A percentile compares a stretch with the other conserved stretches of the same genome.
Evolutionary conservation across 1,140 invertebrate species (phyloP).

Genomic region (Lucilia cuprina): DNA sequence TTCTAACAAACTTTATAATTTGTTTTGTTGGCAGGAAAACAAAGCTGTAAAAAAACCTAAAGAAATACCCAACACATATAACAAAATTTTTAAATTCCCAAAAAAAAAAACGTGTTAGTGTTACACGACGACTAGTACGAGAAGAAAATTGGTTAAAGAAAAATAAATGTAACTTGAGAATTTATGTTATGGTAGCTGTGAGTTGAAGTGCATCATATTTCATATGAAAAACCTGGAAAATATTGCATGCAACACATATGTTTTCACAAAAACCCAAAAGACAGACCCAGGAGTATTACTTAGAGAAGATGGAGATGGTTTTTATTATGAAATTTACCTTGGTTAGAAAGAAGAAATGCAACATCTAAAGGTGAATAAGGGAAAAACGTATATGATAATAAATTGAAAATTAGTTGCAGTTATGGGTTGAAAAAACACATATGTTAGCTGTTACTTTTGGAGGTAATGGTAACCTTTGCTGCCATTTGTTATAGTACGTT

Average conservation of each 20-base stretch:
- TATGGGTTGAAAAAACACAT: neutral
- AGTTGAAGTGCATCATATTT: conserved; percentile 39
- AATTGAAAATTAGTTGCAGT: conserved; percentile 30
- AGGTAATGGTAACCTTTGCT: neutral
- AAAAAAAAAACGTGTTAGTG: conserved; percentile 7
- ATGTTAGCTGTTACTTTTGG: neutral
- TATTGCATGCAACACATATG: too few relatives aligned
- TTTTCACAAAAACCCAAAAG: neutral
- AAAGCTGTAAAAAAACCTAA: neutral
- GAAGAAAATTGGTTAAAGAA: neutral
- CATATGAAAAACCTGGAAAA: conserved; percentile 1
- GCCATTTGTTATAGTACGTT: neutral
- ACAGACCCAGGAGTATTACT: neutral
- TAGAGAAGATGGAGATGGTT: neutral
- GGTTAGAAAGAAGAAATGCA: neutral
- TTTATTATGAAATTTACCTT: conserved; percentile 4
- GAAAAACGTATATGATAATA: neutral
- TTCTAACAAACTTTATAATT: neutral
- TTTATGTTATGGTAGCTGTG: conserved; percentile 37
- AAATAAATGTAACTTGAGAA: neutral
- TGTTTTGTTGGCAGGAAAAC: neutral
- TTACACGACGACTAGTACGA: neutral
- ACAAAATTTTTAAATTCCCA: neutral
- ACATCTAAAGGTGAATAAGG: neutral
- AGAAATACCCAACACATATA: neutral